Conservation (phyloP, 2,797 vertebrate genomes). For the Argentina silus region DNA sequence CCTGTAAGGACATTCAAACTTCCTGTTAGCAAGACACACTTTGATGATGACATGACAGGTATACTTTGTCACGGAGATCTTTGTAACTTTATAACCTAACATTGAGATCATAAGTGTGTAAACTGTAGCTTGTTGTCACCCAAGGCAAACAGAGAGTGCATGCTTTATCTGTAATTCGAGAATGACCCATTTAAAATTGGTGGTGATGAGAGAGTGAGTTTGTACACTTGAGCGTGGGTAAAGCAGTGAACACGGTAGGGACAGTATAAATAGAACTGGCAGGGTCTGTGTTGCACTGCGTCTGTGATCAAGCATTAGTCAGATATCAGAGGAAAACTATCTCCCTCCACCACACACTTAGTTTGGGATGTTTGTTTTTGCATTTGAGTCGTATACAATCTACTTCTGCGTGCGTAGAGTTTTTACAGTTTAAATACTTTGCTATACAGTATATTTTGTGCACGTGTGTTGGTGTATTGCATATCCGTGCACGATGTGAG, state of each 20-base stretch:
- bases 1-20: constrained; percentile 72
- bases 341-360: no score
- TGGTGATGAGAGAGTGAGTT: constrained; percentile 33
- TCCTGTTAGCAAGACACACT: neutral
- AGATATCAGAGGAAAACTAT: neutral
- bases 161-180: constrained; percentile 6
- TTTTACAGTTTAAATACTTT: neutral
- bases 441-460: neutral
- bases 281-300: no score
- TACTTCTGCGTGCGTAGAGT: no score
- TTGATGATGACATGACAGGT: neutral
- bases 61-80: neutral
- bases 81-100: neutral
- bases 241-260: neutral
- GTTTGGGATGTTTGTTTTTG: no score
- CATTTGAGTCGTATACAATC: no score
- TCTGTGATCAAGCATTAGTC: neutral
- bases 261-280: no score
- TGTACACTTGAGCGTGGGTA: constrained; percentile 50
- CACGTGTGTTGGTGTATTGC: neutral
- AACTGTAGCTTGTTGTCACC: constrained; percentile 22
- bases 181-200: neutral
- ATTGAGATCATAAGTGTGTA: constrained; percentile 29
- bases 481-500: neutral
- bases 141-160: constrained; percentile 23